These are phyloP conservation scores for Aethes cnicana DNA, from an alignment of 2,888 invertebrate species.

Conservation along the genomic window DNA sequence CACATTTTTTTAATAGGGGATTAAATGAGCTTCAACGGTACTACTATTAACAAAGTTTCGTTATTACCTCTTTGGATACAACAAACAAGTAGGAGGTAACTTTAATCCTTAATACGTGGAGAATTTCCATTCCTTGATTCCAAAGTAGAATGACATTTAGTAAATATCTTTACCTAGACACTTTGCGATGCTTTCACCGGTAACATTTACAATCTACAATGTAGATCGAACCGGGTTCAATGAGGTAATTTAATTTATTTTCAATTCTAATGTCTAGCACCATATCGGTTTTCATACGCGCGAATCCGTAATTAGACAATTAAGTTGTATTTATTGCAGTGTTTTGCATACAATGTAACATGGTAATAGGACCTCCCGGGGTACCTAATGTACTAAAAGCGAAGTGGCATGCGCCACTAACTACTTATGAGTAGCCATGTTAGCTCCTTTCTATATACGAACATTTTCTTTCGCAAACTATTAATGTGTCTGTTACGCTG, in stretches of 20 bases:
- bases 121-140: no score
- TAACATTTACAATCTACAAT: slow-evolving; percentile 7
- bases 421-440: no score
- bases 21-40: no score
- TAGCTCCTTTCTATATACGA: no score
- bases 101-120: no score
- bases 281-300: slow-evolving; percentile 29
- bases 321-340: slow-evolving; percentile 42
- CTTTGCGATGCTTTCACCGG: slow-evolving; percentile 6
- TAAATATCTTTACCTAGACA: not conserved
- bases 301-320: slow-evolving; percentile 46
- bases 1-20: no score
- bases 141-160: not conserved
- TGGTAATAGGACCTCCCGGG: slow-evolving; percentile 47
- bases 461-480: no score
- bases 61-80: no score
- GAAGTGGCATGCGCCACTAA: not conserved
- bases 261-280: slow-evolving; percentile 24
- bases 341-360: slow-evolving; percentile 46
- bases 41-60: no score
- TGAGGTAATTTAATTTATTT: slow-evolving; percentile 8
- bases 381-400: slow-evolving; percentile 35
- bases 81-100: no score
- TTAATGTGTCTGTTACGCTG: no score
- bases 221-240: slow-evolving; percentile 13